Percentiles rank a stretch among this genome's conserved stretches.
Conservation (phyloP, 2,113 vertebrate genomes). For the Herpailurus yagouaroundi region DNA sequence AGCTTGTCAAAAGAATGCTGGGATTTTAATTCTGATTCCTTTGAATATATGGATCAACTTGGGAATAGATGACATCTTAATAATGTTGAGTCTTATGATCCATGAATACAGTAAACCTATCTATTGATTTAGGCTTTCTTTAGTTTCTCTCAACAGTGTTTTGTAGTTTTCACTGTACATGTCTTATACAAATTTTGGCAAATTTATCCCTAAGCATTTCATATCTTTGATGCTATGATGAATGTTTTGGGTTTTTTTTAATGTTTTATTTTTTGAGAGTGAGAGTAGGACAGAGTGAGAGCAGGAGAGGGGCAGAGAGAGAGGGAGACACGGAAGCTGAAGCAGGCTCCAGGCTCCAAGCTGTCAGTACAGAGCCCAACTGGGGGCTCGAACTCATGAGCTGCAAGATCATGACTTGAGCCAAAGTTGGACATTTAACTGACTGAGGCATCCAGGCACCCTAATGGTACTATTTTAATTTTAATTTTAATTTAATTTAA, state of each 20-base stretch:
- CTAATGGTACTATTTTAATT: not conserved
- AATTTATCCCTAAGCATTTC: constrained; percentile 18
- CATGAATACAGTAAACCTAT: not conserved
- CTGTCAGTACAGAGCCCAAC: no score
- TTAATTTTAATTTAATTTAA: not conserved
- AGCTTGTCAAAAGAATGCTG: not conserved
- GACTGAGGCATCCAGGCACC: no score
- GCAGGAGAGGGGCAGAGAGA: no score
- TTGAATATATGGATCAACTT: not conserved
- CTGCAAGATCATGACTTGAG: no score
- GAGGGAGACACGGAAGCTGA: no score
- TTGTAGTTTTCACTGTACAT: not conserved
- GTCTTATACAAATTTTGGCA: not conserved
- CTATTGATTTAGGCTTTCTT: not conserved
- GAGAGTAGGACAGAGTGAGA: no score
- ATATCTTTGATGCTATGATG: not conserved
- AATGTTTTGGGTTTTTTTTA: not conserved
- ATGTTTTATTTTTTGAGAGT: not conserved
- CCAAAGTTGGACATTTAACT: no score
- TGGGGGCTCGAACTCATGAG: no score
- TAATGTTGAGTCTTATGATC: not conserved
- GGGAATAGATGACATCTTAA: not conserved
- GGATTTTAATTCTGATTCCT: not conserved
- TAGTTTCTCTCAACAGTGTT: not conserved
- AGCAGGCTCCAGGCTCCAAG: no score